phyloP scores from a whole-genome alignment of 1,140 invertebrate genomes.

The Neodiprion fabricii region DNA sequence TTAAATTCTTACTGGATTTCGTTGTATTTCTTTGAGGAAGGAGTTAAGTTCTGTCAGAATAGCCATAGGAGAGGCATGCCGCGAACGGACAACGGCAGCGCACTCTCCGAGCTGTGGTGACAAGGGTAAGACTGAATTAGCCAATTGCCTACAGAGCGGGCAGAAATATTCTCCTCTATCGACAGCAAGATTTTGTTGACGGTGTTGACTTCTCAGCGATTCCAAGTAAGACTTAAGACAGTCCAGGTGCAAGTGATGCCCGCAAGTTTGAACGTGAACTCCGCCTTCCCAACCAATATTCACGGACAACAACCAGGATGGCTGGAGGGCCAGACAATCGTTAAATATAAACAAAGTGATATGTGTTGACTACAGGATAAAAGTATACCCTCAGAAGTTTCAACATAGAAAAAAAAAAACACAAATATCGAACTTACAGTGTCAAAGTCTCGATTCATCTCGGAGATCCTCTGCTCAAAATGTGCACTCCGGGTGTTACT shows the following conservation, averaged over 20 bases:
- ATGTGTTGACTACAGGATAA: not conserved
- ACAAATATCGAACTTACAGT: constrained; percentile 60
- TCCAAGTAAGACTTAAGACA: constrained; percentile 89
- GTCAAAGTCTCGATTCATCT: constrained; percentile 77
- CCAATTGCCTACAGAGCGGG: constrained; percentile 91
- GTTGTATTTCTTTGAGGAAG: constrained; percentile 73
- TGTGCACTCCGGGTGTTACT: constrained; percentile 69
- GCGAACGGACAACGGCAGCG: constrained; percentile 68
- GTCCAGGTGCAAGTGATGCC: constrained; percentile 93
- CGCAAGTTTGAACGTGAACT: constrained; percentile 94
- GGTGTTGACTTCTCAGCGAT: constrained; percentile 78
- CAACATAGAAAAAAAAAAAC: constrained; percentile 21
- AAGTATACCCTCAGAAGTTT: constrained; percentile 12
- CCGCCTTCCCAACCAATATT: constrained; percentile 93
- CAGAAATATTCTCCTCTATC: constrained; percentile 92
- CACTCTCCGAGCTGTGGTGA: constrained; percentile 79
- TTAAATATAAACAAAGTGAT: constrained; percentile 2
- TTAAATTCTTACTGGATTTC: constrained; percentile 64
- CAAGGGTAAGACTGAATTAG: constrained; percentile 90
- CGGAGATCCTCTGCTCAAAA: constrained; percentile 73
- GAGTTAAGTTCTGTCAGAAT: constrained; percentile 68
- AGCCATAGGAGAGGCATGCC: constrained; percentile 61
- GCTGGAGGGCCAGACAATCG: constrained; percentile 54
- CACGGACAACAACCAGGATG: constrained; percentile 84
- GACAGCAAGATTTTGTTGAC: constrained; percentile 75